Conservation (phyloP, 1,140 invertebrate genomes). For the Drosophila kanapiae region DNA sequence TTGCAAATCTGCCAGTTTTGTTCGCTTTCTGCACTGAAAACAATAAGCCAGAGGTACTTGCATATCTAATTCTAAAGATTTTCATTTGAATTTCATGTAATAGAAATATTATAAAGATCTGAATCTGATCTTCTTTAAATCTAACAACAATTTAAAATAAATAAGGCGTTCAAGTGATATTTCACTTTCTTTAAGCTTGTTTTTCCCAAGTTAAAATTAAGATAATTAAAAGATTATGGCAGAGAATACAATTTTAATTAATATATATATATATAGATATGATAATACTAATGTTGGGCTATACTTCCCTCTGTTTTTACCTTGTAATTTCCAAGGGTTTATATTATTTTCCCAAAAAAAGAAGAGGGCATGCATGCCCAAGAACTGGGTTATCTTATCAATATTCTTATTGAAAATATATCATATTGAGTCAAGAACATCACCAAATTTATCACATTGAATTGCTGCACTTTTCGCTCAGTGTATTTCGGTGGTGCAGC, state of each 20-base stretch:
- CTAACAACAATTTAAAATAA: too few species aligned
- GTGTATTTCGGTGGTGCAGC: conserved; percentile 29
- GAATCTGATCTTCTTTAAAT: too few species aligned
- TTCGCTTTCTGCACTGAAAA: background rate
- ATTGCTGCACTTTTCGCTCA: background rate
- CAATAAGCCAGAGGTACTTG: background rate
- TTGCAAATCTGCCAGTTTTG: conserved; percentile 1
- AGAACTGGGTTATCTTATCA: background rate
- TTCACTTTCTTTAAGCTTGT: too few species aligned
- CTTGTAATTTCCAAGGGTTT: background rate
- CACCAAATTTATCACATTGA: background rate
- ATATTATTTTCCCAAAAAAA: background rate
- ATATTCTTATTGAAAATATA: background rate
- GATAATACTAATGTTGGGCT: too few species aligned
- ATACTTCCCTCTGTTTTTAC: background rate
- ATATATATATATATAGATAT: too few species aligned
- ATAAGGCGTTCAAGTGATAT: too few species aligned
- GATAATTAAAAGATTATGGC: too few species aligned
- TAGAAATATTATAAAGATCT: too few species aligned
- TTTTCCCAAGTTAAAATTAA: too few species aligned
- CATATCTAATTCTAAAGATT: background rate
- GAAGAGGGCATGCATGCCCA: background rate
- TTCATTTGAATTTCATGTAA: too few species aligned
- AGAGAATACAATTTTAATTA: too few species aligned
- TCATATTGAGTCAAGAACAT: background rate